Base-by-base conservation (phyloP, 2,113 vertebrate species). In the Myiopsitta monachus region DNA sequence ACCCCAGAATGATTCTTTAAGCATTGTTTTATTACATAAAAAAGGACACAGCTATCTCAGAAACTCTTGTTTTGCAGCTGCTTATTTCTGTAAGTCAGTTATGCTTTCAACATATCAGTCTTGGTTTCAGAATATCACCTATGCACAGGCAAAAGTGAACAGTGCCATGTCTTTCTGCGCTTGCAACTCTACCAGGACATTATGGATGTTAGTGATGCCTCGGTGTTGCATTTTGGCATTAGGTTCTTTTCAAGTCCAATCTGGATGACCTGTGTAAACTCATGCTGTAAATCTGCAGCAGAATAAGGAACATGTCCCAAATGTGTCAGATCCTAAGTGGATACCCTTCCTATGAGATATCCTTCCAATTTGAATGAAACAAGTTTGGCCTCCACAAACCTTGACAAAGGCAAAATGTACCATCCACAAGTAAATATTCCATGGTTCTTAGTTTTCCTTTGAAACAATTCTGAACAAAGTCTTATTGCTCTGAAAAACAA, bases 101-200 rank as follows among this genome's bases (percentile, higher is more conserved):
- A 17, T 39, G 16, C 11, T 61, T 85, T 76, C 62, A 85, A 39
- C 6, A 17, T 0, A 0, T 21, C 10, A 14, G 0, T 52, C 47
- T 31, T 33, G 2, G 1, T 66, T 66, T 62, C 43, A 79, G 44
- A 82, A 73, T 57, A 80, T 27, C 52, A 52, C 17, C 9, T 36
- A 11, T 2, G 11, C 41, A 64, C 14, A 73, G 24, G 26, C 6
- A 84, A 24, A 87, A 69, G 2, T 24, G 14, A 68, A 30, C 43
- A 61, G 64, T 38, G 31, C 7, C 23, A 6, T 6, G 7, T 67
- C 17, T 81, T 23, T 52, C 28, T 77, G 26, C 52, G 18, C 21
- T 83, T 64, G 51, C 44, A 82, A 39, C n/a, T 69, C 63, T 66
- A 11, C 18, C 55, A 61, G 19, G 39, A n/a, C 11, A 41, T 77